A percentile compares a stretch with the other conserved stretches of the same genome.
Conservation (phyloP, 2,888 invertebrate species). For the Dolomedes plantarius region DNA sequence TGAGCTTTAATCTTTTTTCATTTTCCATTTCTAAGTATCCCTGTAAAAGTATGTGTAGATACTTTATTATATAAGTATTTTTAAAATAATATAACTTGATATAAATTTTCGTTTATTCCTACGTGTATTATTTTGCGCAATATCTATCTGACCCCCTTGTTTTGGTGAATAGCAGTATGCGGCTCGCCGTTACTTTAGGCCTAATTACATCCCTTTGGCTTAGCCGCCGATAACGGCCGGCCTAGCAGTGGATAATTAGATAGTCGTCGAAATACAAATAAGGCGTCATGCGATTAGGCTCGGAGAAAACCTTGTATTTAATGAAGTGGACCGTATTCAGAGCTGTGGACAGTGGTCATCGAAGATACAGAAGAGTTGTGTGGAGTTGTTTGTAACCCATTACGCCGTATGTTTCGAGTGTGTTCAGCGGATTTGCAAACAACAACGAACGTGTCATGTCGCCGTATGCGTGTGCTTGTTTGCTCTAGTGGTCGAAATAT, state of each 20-base stretch:
- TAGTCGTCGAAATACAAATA: slow-evolving; percentile 70
- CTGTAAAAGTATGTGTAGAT: too few relatives aligned
- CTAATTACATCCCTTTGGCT: slow-evolving; percentile 56
- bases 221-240: slow-evolving; percentile 4
- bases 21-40: too few relatives aligned
- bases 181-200: slow-evolving; percentile 56
- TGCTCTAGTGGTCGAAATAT: too few relatives aligned
- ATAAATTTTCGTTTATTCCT: too few relatives aligned
- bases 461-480: too few relatives aligned
- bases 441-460: too few relatives aligned
- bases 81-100: too few relatives aligned
- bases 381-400: background rate
- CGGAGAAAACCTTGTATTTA: slow-evolving; percentile 9
- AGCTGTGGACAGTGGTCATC: background rate
- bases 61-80: too few relatives aligned
- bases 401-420: background rate
- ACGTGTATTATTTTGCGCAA: too few relatives aligned
- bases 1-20: too few relatives aligned
- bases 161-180: slow-evolving; percentile 30
- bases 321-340: background rate
- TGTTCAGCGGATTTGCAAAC: background rate
- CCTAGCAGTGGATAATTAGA: slow-evolving; percentile 55
- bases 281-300: slow-evolving; percentile 48
- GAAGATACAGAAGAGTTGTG: background rate
- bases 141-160: background rate